A percentile compares a stretch with the other conserved stretches of the same genome.
These are phyloP conservation scores for Orius insidiosus DNA, from an alignment of 1,140 invertebrate genomes.

Conservation along the genomic window DNA sequence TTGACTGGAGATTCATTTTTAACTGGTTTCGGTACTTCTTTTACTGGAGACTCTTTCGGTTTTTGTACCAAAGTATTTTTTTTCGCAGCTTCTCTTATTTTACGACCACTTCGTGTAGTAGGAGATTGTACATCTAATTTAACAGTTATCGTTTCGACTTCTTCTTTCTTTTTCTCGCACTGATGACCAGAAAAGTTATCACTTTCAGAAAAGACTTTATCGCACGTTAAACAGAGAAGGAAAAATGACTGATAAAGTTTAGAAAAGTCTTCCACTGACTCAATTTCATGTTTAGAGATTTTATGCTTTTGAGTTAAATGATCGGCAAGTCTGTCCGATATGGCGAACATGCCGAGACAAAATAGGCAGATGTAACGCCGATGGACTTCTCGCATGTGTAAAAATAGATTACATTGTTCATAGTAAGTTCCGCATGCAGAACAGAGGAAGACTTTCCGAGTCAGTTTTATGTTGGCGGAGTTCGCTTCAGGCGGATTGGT, in stretches of 20 bases:
- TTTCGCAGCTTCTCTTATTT: too few species aligned
- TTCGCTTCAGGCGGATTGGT: conserved; percentile 20
- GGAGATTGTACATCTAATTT: conserved; percentile 1
- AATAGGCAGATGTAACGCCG: conserved; percentile 58
- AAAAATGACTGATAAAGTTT: conserved; percentile 45
- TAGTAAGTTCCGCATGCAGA: conserved; percentile 60
- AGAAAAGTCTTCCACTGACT: conserved; percentile 42
- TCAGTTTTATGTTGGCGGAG: conserved; percentile 39
- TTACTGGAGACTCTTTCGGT: not conserved
- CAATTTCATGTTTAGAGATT: conserved; percentile 42
- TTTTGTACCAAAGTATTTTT: too few species aligned
- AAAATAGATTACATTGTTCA: conserved; percentile 65
- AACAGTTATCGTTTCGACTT: not conserved
- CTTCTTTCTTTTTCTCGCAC: conserved; percentile 29
- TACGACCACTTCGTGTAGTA: too few species aligned
- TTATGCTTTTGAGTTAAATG: conserved; percentile 58
- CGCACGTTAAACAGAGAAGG: conserved; percentile 59
- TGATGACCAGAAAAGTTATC: conserved; percentile 53
- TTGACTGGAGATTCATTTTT: not conserved
- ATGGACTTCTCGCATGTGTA: conserved; percentile 62
- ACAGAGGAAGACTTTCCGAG: conserved; percentile 56
- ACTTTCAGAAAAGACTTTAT: conserved; percentile 48
- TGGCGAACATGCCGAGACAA: conserved; percentile 58
- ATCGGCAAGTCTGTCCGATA: conserved; percentile 52
- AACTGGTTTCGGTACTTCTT: not conserved